phyloP scores from a whole-genome alignment of 2,113 vertebrate genomes.

The Megaceryle torquata region DNA sequence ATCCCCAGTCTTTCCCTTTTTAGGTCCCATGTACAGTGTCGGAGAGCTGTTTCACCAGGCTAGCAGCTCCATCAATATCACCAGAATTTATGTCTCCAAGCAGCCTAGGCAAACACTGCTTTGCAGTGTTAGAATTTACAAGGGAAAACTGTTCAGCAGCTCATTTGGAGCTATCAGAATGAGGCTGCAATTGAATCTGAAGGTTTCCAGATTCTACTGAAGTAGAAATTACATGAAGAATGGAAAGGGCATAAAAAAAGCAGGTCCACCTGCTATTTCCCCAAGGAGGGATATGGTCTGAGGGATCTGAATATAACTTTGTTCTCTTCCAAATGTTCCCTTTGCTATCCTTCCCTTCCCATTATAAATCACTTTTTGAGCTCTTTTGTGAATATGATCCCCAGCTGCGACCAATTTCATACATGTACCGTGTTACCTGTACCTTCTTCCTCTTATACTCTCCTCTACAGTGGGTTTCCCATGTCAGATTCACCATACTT shows the following conservation, averaged over 20 bases:
- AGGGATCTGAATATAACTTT: not conserved
- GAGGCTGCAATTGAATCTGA: not conserved
- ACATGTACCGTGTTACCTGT: rapidly evolving
- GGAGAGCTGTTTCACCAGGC: not conserved
- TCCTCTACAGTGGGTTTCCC: not conserved
- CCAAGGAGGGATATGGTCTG: not conserved
- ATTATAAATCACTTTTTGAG: not conserved
- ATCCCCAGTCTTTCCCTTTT: not conserved
- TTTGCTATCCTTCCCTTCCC: not conserved
- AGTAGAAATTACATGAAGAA: rapidly evolving
- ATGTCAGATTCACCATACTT: not conserved
- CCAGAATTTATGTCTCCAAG: not conserved
- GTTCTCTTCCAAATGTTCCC: not conserved
- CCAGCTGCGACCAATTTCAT: not conserved
- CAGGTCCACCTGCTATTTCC: not conserved
- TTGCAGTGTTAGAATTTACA: not conserved
- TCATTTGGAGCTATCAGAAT: not conserved
- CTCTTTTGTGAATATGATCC: not conserved
- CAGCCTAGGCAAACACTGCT: not conserved
- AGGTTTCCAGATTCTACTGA: not conserved
- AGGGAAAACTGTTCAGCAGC: not conserved
- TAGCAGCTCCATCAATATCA: not conserved
- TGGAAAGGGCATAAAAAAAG: not conserved
- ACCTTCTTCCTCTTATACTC: not conserved
- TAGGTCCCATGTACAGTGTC: rapidly evolving